Percentiles rank a stretch among this genome's conserved stretches.
Conservation (phyloP, 1,140 invertebrate species). For the Diploscapter pachys region DNA sequence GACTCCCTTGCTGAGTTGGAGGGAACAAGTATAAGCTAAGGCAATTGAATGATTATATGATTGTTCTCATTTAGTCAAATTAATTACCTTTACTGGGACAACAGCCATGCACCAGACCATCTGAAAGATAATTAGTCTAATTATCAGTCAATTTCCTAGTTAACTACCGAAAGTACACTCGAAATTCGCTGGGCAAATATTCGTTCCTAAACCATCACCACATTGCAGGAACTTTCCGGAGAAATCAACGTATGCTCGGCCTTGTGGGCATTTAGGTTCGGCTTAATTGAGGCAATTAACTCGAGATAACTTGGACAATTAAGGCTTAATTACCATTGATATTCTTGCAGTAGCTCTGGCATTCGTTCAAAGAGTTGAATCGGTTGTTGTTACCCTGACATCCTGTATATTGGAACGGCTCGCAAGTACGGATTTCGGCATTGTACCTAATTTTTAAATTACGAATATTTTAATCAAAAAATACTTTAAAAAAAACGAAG, state of each 20-base stretch:
- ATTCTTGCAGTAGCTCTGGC: constrained; percentile 54
- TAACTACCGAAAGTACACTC: constrained; percentile 27
- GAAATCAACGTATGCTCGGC: constrained; percentile 48
- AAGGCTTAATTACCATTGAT: constrained; percentile 41
- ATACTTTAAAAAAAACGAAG: no score
- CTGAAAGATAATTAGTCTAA: background rate
- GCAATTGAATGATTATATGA: background rate
- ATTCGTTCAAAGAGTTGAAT: constrained; percentile 50
- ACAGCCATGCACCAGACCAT: constrained; percentile 37
- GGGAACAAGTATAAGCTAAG: constrained; percentile 36
- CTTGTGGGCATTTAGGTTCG: constrained; percentile 56
- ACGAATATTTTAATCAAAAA: no score
- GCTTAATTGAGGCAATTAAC: constrained; percentile 38
- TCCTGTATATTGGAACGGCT: constrained; percentile 55
- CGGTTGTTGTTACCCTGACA: constrained; percentile 56
- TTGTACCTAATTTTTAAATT: constrained; percentile 40
- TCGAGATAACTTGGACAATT: background rate
- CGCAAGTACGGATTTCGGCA: constrained; percentile 48
- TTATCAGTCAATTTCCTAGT: no score
- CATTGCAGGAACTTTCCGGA: constrained; percentile 47
- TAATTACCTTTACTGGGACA: constrained; percentile 36
- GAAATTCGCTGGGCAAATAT: constrained; percentile 34
- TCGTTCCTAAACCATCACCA: constrained; percentile 9
- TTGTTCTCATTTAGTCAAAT: background rate
- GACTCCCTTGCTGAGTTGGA: constrained; percentile 32